Conservation (phyloP, 2,113 vertebrate species). For the Scartelaos histophorus region DNA sequence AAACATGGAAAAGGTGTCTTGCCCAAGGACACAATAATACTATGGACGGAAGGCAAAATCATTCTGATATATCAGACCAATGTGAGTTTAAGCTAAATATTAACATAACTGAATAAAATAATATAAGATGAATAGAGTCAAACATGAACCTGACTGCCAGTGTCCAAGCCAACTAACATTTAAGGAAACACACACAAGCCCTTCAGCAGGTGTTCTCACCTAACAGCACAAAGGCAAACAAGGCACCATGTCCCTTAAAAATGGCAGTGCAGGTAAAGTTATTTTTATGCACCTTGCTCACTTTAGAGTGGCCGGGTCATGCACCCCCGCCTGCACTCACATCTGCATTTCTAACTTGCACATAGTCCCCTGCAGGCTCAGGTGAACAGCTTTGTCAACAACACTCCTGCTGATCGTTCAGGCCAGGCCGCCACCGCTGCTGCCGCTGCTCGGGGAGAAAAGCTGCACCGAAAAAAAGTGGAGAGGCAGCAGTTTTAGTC, state of each 20-base stretch:
- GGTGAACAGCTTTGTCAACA: constrained; percentile 61
- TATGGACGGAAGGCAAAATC: not conserved
- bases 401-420: constrained; percentile 39
- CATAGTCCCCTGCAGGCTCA: constrained; percentile 11
- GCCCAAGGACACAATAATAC: not conserved
- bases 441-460: constrained; percentile 21
- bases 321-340: constrained; percentile 19
- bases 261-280: not conserved
- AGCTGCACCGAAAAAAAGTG: constrained; percentile 58
- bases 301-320: not conserved
- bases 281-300: constrained; percentile 1
- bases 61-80: not conserved
- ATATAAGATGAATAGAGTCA: too few relatives aligned
- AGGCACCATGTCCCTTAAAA: constrained; percentile 37
- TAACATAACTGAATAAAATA: not conserved
- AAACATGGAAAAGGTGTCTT: too few relatives aligned
- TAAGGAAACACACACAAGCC: too few relatives aligned
- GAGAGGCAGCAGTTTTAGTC: constrained; percentile 61
- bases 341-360: constrained; percentile 6
- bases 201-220: not conserved
- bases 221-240: constrained; percentile 41
- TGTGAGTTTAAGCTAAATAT: not conserved
- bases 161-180: not conserved
- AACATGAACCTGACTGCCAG: not conserved
- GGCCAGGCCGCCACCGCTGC: constrained; percentile 29